phyloP scores from a whole-genome alignment of 1,140 invertebrate species.

The Brachystomella parvula region DNA sequence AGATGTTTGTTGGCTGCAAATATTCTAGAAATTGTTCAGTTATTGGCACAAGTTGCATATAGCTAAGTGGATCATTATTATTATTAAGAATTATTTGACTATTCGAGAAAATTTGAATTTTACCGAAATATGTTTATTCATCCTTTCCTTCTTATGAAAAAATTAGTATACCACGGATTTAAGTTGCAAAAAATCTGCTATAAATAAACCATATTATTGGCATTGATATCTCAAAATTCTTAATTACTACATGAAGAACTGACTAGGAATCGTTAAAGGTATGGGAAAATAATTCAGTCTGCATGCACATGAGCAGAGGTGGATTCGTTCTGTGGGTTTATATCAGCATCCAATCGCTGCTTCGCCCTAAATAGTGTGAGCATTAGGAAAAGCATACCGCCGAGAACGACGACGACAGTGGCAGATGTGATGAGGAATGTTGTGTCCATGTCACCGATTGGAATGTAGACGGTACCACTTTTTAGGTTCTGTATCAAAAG shows the following conservation, averaged over 20 bases:
- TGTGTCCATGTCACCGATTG: slow-evolving; percentile 32
- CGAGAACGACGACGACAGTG: slow-evolving; percentile 30
- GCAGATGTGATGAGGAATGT: slow-evolving; percentile 22
- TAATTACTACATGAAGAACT: not conserved
- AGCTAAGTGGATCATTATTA: too few relatives aligned
- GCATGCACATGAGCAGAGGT: not conserved
- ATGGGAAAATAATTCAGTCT: too few relatives aligned
- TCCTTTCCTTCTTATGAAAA: too few relatives aligned
- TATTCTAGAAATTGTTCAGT: too few relatives aligned
- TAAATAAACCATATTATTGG: not conserved
- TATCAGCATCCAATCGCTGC: not conserved
- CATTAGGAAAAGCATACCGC: slow-evolving; percentile 26
- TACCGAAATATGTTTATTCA: too few relatives aligned
- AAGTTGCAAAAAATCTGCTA: not conserved
- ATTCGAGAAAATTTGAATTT: too few relatives aligned
- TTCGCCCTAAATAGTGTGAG: slow-evolving; percentile 20
- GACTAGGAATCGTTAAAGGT: not conserved
- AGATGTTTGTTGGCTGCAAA: too few relatives aligned
- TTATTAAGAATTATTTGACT: too few relatives aligned
- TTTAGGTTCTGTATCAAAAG: slow-evolving; percentile 31
- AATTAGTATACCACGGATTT: not conserved
- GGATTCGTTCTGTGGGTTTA: too few relatives aligned
- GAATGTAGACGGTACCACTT: slow-evolving; percentile 34
- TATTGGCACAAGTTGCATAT: too few relatives aligned
- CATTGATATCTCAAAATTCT: not conserved